phyloP scores from a whole-genome alignment of 2,113 vertebrate species.

The Phalacrocorax carbo region DNA sequence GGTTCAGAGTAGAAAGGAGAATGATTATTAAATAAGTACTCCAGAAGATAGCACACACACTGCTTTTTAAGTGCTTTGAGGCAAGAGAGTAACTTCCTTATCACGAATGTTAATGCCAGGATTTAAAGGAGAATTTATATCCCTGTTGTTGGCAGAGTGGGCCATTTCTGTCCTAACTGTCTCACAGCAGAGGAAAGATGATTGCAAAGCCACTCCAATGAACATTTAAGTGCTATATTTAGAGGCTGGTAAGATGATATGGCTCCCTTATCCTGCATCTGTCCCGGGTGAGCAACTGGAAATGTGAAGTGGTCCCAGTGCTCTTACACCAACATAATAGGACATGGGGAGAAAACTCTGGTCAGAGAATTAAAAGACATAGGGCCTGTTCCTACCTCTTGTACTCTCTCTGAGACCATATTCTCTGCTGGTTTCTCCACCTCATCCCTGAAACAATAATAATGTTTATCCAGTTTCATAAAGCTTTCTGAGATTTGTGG shows the following conservation, averaged over 20 bases:
- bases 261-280: background rate
- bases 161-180: background rate
- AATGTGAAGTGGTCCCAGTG: rapidly evolving
- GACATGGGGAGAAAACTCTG: rapidly evolving
- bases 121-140: background rate
- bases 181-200: background rate
- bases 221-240: background rate
- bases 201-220: background rate
- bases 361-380: background rate
- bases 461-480: background rate
- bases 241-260: background rate
- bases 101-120: background rate
- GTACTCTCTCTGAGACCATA: background rate
- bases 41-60: background rate
- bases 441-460: background rate
- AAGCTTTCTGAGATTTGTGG: background rate
- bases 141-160: background rate
- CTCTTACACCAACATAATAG: too few species aligned
- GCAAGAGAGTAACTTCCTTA: background rate
- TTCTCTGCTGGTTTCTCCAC: background rate
- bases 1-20: background rate
- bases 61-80: background rate
- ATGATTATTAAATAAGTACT: background rate
- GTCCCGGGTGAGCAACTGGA: background rate
- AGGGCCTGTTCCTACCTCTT: background rate